Base-by-base conservation (phyloP, 2,888 invertebrate genomes). In the Tipula confusa region DNA sequence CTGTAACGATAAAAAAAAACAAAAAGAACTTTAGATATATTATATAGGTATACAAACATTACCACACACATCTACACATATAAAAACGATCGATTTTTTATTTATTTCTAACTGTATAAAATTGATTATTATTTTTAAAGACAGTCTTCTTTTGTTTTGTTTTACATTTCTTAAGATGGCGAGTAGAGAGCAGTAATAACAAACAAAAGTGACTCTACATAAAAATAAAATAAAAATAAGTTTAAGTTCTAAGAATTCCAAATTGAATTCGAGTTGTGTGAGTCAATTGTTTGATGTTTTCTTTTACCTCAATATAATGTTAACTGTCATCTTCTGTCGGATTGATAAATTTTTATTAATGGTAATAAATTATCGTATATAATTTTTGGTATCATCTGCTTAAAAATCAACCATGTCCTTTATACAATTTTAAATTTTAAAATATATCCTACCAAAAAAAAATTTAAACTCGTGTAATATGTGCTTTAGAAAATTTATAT, bases 1-100 rank as follows among this genome's bases (percentile, higher is more conserved):
- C 96, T 96, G 79, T 24, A 82, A 84, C 18, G 64, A 64, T 64
- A 64, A 64, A 24, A 64, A 18, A 64, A 43, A 43, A 3, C 36
- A 36, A 43, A 43, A 64, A 64, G 9, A 24, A 24, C 18, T 64
- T 64, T n/a, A n/a, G n/a, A n/a, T n/a, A n/a, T n/a, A n/a, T n/a
- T n/a, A n/a, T n/a, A 9, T 64, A 64, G 24, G 64, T 64, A 64
- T 64, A 18, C n/a, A n/a, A n/a, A n/a, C 5, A 64, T 24, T 43
- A 43, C 43, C 1, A 36, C 36, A 36, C 7, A 6, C 11, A 36
- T 9, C 9, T 0, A 43, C 43, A 43, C 64, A 43, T 36, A 36
- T 43, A n/a, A 36, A 43, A n/a, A 43, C n/a, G 43, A 43, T 43
- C 43, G 24, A 64, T 64, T 64, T 64, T 64, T 64, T 64, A 64